These are phyloP conservation scores for Apodemia zela DNA, from an alignment of 2,888 invertebrate species.

Conservation along the genomic window DNA sequence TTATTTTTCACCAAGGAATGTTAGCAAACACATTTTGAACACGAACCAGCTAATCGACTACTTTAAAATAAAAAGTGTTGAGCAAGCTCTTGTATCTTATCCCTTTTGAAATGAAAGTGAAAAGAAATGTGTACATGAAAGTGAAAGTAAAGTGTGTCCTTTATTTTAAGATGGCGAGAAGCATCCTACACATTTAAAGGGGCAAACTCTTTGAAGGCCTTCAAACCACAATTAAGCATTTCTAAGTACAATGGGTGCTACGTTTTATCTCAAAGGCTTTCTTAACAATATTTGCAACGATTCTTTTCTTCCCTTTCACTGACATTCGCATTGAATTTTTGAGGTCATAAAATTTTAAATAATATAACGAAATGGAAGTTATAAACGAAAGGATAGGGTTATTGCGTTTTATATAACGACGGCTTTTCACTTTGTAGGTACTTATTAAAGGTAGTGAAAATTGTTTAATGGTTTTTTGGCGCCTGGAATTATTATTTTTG, in stretches of 20 bases:
- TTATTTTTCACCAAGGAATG: no score
- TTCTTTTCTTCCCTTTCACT: slow-evolving; percentile 11
- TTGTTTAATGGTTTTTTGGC: neutral
- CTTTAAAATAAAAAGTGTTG: slow-evolving; percentile 12
- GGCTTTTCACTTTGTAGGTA: neutral
- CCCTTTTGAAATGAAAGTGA: slow-evolving; percentile 3
- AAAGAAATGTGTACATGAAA: slow-evolving; percentile 26
- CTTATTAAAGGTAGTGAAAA: neutral
- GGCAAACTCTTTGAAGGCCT: slow-evolving; percentile 41
- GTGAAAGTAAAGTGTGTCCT: slow-evolving; percentile 52
- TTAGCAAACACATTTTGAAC: neutral
- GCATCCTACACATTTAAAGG: slow-evolving; percentile 54
- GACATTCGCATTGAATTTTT: slow-evolving; percentile 10
- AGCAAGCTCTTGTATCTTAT: slow-evolving; percentile 12
- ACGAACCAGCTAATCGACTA: slow-evolving; percentile 1
- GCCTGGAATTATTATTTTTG: neutral
- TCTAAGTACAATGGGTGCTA: slow-evolving; percentile 38
- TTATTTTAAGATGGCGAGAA: slow-evolving; percentile 52
- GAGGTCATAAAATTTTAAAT: slow-evolving; percentile 9
- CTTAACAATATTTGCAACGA: slow-evolving; percentile 13
- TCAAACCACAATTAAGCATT: slow-evolving; percentile 75
- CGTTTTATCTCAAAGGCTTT: slow-evolving; percentile 11
- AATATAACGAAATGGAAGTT: neutral
- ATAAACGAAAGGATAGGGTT: slow-evolving; percentile 5
- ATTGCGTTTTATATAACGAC: neutral